Base-by-base conservation (phyloP, 2,113 vertebrate species). In the Cynoglossus semilaevis region DNA sequence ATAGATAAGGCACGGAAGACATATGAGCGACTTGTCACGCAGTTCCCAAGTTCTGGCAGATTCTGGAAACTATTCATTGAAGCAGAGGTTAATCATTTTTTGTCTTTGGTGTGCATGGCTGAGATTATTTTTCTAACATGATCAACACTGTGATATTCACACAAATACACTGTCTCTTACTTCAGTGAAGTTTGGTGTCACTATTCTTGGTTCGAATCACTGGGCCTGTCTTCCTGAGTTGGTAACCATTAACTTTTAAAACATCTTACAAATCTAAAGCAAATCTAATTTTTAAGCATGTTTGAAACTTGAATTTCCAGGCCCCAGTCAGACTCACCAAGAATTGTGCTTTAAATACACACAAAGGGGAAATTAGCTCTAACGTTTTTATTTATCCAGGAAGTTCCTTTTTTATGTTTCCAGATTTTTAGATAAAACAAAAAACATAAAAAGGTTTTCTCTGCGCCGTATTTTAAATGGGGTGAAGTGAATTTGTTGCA, bases 1-100 rank as follows among this genome's bases (percentile, higher is more conserved):
- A 98, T 98, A 98, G 96, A 99, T 94, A 99, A 98, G 96, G 97
- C 97, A 85, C 94, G 97, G 97, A 98, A 98, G 95, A 99, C 96
- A 72, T 98, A 98, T 90, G 97, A 99, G 88, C 95, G 96, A 85
- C 95, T 99, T 95, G 96, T 99, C 93, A 93, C 94, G 80, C 97
- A 99, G 93, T 99, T 99, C 92, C 96, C 97, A 88, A 99, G 96
- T 93, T 99, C 97, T 93, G 97, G 97, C 92, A 93, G 97, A 95
- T 99, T 98, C 96, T 99, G 97, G 97, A 99, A 99, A 91, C 94
- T 98, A 82, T 99, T 94, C 96, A 99, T 99, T 94, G 96, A 99
- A 95, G 97, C 97, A 73, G 97, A 99, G 97, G 97, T 99, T 97
- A 96, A 93, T 89, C 50, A 64, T 81, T 77, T 85, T 49, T 16